Evolutionary conservation across 2,113 vertebrate genomes (phyloP), one percentile per base, ranked within the genome.

Genomic region (Oryzias melastigma): DNA sequence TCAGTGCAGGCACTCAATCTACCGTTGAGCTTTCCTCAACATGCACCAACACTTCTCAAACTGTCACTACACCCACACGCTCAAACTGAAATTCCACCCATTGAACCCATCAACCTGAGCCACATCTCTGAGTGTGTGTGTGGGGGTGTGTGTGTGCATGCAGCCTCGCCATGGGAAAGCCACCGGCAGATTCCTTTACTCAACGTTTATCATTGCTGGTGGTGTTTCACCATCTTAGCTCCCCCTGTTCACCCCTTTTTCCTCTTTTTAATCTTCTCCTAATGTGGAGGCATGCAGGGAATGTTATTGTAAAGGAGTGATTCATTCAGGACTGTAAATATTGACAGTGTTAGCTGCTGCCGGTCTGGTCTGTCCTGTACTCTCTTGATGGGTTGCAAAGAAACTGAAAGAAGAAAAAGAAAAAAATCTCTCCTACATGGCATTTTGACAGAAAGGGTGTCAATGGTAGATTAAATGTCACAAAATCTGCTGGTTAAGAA

Each of bases 321-420:
- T 79, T 92, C 90, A 90, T 87, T 75, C 73, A 70, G 75, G 77
- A 84, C 85, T 80, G 81, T 90, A 91, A 89, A 91, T 91, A 92
- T 86, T 92, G 88, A 90, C 82, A 71, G 82, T 83, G 71, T 67
- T 43, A 69, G 68, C 73, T 68, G 80, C 70, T 75, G 63, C 57
- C 73, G 56, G 27, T 64, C 45, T 44, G 55, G 49, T 57, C 71
- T 78, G 68, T 40, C 80, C 63, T 40, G 46, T 35, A 35, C 35
- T 35, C 35, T 77, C 58, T 48, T 45, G 29, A 65, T 42, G 63
- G 62, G 54, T 35, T 35, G 35, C 35, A 35, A 12, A 47, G 19
- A 13, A 47, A 18, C 58, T 47, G 24, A 1, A 41, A 82, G 72
- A 56, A 62, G 71, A 59, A n/a, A n/a, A 58, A 64, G 49, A 52